Percentiles rank a stretch among this genome's conserved stretches.
These are phyloP conservation scores for Crypturellus tataupa DNA, from an alignment of 2,797 vertebrate species.

Conservation along the genomic window DNA sequence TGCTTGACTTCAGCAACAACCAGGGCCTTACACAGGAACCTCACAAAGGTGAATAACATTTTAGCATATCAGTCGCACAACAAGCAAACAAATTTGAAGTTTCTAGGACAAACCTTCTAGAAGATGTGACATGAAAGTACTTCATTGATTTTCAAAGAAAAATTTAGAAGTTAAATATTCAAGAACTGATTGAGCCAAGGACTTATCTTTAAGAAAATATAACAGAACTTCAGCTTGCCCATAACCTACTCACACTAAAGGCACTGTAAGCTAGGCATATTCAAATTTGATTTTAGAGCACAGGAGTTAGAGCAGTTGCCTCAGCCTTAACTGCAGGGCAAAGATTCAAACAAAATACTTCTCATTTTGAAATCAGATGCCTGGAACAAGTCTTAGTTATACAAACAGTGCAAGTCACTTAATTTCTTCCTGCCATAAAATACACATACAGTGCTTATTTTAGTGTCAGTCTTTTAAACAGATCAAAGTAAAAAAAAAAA, in stretches of 20 bases:
- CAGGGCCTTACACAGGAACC: neutral
- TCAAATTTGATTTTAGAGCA: neutral
- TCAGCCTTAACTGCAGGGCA: neutral
- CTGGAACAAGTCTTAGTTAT: neutral
- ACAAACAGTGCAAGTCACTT: neutral
- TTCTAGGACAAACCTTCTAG: constrained; percentile 31
- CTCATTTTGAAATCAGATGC: neutral
- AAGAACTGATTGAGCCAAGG: constrained; percentile 12
- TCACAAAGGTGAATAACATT: neutral
- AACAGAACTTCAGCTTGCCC: neutral
- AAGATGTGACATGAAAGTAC: neutral
- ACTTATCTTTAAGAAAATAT: neutral
- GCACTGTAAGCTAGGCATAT: neutral
- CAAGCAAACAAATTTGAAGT: neutral
- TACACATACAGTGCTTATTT: fast-evolving
- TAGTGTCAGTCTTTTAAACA: neutral
- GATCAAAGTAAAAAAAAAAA: neutral
- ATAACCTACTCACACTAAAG: neutral
- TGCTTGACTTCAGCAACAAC: neutral
- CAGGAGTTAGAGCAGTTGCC: neutral
- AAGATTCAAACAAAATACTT: neutral
- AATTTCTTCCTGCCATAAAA: neutral
- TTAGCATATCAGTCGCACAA: neutral
- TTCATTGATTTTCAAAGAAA: neutral
- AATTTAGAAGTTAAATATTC: constrained; percentile 1